phyloP scores from a whole-genome alignment of 2,888 invertebrate species.

The Diarsia mendica region DNA sequence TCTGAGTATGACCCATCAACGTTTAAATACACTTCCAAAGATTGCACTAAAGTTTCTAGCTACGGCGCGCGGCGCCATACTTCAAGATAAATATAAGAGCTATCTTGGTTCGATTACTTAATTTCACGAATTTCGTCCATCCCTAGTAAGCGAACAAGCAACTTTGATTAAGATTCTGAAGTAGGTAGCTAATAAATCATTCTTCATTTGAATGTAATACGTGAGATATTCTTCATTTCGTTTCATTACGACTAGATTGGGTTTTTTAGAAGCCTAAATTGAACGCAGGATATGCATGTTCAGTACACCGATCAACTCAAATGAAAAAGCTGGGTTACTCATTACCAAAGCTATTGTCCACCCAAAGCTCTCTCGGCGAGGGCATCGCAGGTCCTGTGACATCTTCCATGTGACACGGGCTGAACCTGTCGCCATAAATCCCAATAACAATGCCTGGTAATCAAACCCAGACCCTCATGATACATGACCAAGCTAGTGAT shows the following conservation, averaged over 20 bases:
- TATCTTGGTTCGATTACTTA: conserved; percentile 48
- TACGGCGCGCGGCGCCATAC: conserved; percentile 49
- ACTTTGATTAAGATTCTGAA: conserved; percentile 20
- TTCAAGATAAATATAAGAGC: conserved; percentile 46
- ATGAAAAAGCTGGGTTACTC: not conserved
- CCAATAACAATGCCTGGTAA: conserved; percentile 42
- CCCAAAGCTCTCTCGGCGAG: not conserved
- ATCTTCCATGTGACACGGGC: conserved; percentile 26
- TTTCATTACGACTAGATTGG: not conserved
- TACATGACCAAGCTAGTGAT: conserved; percentile 21
- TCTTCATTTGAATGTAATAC: not conserved
- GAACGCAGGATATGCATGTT: too few relatives aligned
- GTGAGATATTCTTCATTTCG: not conserved
- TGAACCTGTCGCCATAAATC: conserved; percentile 50
- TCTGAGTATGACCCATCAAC: too few relatives aligned
- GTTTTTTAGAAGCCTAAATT: not conserved
- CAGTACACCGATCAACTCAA: not conserved
- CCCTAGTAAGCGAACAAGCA: conserved; percentile 37
- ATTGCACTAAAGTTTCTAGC: conserved; percentile 29
- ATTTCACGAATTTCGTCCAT: conserved; percentile 13
- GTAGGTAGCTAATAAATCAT: conserved; percentile 10
- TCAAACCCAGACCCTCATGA: conserved; percentile 41
- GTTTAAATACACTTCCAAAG: not conserved
- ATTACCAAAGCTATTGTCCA: conserved; percentile 9
- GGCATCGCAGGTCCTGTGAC: conserved; percentile 1